A percentile compares a stretch with the other conserved stretches of the same genome.
These are phyloP conservation scores for Felis chaus DNA, from an alignment of 2,113 vertebrate species.

Conservation along the genomic window DNA sequence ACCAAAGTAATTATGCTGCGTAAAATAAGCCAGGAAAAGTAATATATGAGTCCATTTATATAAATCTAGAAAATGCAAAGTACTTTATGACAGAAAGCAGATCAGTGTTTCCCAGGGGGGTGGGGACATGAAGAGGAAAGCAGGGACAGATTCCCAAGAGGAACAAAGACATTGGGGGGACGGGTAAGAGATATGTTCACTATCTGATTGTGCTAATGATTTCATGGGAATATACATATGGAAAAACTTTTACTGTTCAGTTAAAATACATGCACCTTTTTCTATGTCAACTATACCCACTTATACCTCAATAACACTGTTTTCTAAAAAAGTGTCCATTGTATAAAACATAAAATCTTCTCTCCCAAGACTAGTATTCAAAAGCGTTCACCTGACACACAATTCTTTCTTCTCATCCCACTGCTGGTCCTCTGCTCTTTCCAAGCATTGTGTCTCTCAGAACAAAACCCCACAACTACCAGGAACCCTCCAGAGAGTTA, in stretches of 20 bases:
- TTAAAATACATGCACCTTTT: background rate
- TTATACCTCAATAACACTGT: background rate
- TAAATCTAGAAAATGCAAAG: background rate
- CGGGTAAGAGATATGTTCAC: background rate
- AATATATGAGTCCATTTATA: background rate
- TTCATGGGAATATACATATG: background rate
- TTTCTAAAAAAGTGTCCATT: background rate
- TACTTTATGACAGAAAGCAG: background rate
- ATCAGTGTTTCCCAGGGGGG: background rate
- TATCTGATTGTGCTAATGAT: background rate
- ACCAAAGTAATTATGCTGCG: background rate
- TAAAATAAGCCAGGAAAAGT: background rate
- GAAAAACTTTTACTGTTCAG: background rate
- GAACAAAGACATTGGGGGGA: background rate
- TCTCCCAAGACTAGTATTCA: background rate
- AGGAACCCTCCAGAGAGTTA: background rate
- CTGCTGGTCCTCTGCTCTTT: background rate
- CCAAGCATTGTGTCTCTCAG: background rate
- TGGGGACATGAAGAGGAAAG: background rate
- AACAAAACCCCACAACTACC: background rate
- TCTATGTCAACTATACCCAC: background rate
- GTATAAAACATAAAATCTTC: background rate
- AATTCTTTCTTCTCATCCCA: background rate
- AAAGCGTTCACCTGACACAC: background rate
- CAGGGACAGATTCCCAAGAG: background rate